phyloP scores from a whole-genome alignment of 1,140 invertebrate species.

The Littorina saxatilis region DNA sequence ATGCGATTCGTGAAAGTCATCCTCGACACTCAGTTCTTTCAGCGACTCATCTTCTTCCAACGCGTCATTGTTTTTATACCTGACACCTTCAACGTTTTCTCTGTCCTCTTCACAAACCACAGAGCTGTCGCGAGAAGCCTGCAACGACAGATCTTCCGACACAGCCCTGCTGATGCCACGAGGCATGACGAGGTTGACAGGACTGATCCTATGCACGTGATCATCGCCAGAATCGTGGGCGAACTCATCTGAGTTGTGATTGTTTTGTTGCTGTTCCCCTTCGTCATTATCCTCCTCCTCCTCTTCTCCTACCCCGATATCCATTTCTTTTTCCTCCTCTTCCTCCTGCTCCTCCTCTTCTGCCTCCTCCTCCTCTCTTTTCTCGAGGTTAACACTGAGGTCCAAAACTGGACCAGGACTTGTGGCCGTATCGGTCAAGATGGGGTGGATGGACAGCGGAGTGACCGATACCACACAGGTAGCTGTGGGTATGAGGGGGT shows the following conservation, averaged over 20 bases:
- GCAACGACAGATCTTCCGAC: too few species aligned
- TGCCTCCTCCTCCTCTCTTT: neutral
- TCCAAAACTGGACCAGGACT: slow-evolving; percentile 28
- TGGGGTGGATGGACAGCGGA: neutral
- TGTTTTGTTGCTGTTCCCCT: neutral
- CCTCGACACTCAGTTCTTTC: too few species aligned
- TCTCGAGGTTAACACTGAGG: neutral
- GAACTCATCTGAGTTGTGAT: neutral
- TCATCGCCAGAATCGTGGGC: neutral
- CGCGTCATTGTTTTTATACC: too few species aligned
- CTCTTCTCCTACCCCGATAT: neutral
- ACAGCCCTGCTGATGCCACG: too few species aligned
- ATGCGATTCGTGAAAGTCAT: too few species aligned
- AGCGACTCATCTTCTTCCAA: too few species aligned
- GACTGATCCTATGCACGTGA: neutral
- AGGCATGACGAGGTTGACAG: slow-evolving; percentile 12
- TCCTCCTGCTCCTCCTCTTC: slow-evolving; percentile 14
- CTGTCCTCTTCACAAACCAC: too few species aligned
- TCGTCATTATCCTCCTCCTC: neutral
- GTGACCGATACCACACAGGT: neutral
- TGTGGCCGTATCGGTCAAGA: slow-evolving; percentile 30
- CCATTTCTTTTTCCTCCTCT: neutral
- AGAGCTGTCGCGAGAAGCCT: too few species aligned
- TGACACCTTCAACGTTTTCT: too few species aligned
- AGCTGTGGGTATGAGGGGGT: neutral